Conservation (phyloP, 2,797 vertebrate genomes). For the Meriones psammophilus region DNA sequence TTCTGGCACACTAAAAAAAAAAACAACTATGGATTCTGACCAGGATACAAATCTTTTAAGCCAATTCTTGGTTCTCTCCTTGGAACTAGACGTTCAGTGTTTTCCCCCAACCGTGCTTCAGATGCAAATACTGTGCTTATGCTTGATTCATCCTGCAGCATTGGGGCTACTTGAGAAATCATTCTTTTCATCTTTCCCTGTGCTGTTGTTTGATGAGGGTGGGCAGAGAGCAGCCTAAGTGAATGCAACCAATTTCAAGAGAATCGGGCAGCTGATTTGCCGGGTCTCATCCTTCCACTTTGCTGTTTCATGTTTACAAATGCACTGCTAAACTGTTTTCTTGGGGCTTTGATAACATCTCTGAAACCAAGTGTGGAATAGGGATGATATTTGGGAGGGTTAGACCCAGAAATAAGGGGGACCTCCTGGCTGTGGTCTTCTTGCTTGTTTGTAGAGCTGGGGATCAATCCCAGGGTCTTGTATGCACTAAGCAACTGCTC, state of each 20-base stretch:
- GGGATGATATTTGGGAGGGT: conserved; percentile 17
- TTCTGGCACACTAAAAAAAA: neutral
- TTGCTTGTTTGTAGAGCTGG: neutral
- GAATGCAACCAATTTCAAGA: conserved; percentile 43
- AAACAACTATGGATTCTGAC: conserved; percentile 36
- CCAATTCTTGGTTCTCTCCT: conserved; percentile 33
- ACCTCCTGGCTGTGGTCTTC: neutral
- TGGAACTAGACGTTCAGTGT: conserved; percentile 13
- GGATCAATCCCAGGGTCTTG: neutral
- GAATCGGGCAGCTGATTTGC: conserved; percentile 30
- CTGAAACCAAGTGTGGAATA: conserved; percentile 42
- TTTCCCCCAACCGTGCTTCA: neutral
- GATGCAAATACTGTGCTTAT: conserved; percentile 41
- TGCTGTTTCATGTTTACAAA: conserved; percentile 39
- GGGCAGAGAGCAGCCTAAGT: neutral
- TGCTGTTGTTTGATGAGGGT: conserved; percentile 51
- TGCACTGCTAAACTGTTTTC: neutral
- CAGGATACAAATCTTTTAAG: conserved; percentile 31
- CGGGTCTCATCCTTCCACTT: conserved; percentile 20
- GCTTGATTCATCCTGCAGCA: conserved; percentile 52
- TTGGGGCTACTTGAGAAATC: conserved; percentile 61
- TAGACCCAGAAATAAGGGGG: neutral
- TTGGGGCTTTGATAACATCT: neutral
- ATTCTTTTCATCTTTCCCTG: conserved; percentile 48
- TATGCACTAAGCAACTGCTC: neutral